phyloP scores from a whole-genome alignment of 1,140 invertebrate genomes.

The Cherax destructor region DNA sequence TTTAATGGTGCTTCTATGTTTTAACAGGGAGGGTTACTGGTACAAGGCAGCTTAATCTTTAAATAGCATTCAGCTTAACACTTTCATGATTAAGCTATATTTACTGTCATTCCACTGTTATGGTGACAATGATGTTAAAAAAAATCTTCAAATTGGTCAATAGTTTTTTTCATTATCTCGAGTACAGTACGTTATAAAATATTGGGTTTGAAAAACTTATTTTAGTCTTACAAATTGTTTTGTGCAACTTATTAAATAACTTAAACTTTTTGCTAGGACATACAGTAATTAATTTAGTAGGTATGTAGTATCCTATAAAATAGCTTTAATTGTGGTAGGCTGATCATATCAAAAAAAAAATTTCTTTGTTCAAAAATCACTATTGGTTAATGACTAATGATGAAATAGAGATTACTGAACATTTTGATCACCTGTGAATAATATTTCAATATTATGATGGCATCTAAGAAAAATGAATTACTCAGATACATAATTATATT shows the following conservation, averaged over 20 bases:
- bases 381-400: background rate
- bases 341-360: background rate
- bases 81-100: constrained; percentile 34
- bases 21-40: constrained; percentile 39
- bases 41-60: constrained; percentile 45
- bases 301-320: background rate
- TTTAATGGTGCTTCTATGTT: constrained; percentile 49
- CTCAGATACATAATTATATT: background rate
- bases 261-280: background rate
- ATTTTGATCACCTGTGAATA: background rate
- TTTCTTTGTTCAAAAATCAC: background rate
- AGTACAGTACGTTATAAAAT: background rate
- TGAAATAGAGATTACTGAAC: background rate
- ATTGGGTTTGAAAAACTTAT: background rate
- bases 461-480: background rate
- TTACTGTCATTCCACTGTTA: constrained; percentile 42
- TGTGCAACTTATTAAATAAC: background rate
- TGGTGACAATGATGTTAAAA: constrained; percentile 30
- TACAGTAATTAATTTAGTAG: background rate
- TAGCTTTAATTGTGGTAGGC: background rate
- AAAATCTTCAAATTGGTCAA: background rate
- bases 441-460: background rate
- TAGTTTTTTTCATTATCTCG: background rate
- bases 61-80: constrained; percentile 11
- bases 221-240: background rate